Evolutionary conservation across 2,888 invertebrate genomes (phyloP).

Genomic region (Diarsia mendica): DNA sequence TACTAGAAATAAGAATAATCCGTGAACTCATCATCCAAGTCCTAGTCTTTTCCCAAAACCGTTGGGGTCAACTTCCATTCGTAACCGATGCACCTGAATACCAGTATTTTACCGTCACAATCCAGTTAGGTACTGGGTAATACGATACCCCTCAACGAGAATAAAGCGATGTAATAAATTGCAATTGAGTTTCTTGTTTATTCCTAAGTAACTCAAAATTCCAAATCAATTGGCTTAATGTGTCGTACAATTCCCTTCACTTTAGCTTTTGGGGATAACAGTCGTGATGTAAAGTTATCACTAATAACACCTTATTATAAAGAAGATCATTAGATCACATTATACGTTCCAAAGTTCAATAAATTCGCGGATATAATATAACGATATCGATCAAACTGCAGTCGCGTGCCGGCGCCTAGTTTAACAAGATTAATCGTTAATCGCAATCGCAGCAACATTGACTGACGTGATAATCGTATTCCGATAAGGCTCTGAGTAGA

Average conservation of each 20-base stretch:
- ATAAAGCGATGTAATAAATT: background rate
- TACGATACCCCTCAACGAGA: background rate
- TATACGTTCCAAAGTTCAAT: constrained; percentile 46
- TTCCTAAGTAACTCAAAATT: too few relatives aligned
- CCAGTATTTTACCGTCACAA: too few relatives aligned
- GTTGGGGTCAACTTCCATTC: too few relatives aligned
- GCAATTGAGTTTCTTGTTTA: background rate
- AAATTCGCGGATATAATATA: constrained; percentile 60
- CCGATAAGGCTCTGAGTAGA: constrained; percentile 61
- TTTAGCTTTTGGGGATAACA: background rate
- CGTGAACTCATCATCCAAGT: too few relatives aligned
- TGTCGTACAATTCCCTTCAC: too few relatives aligned
- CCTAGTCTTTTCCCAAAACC: too few relatives aligned
- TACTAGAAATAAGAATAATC: background rate
- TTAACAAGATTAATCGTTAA: constrained; percentile 77
- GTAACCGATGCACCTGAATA: too few relatives aligned
- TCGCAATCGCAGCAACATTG: constrained; percentile 68
- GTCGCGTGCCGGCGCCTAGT: constrained; percentile 77
- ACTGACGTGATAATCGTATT: constrained; percentile 81
- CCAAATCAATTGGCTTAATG: too few relatives aligned
- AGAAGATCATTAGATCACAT: too few relatives aligned
- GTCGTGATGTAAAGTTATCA: background rate
- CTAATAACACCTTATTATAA: background rate
- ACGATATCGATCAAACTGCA: constrained; percentile 81
- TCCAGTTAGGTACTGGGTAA: too few relatives aligned